phyloP scores from a whole-genome alignment of 2,113 vertebrate species.

The Muntiacus reevesi region DNA sequence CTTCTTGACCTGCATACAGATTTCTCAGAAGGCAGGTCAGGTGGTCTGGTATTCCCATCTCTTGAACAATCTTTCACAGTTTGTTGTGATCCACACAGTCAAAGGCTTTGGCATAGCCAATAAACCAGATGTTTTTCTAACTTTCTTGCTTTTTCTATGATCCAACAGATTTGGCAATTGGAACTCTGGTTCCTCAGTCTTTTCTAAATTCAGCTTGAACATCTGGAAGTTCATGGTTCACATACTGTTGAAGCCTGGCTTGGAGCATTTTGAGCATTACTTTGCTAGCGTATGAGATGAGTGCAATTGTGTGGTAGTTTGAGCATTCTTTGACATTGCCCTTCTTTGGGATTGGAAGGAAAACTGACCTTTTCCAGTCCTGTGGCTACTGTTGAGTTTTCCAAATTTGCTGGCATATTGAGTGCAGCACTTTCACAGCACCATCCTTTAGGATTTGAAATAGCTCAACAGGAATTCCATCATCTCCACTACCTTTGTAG shows the following conservation, averaged over 20 bases:
- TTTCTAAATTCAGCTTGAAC: background rate
- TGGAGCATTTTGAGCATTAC: background rate
- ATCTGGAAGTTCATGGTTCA: background rate
- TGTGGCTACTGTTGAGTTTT: background rate
- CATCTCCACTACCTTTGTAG: background rate
- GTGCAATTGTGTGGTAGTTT: background rate
- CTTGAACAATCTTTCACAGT: background rate
- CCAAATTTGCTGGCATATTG: background rate
- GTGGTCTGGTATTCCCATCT: background rate
- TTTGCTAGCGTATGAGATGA: background rate
- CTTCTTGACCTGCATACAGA: background rate
- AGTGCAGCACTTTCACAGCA: background rate
- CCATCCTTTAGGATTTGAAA: background rate
- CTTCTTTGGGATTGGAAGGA: background rate
- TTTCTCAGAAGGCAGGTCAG: background rate
- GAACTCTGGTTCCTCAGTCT: background rate
- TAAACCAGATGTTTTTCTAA: background rate
- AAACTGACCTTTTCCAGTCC: background rate
- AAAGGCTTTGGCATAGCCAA: background rate
- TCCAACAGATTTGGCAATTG: background rate
- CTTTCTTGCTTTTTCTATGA: background rate
- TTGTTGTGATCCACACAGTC: background rate
- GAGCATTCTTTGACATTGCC: background rate
- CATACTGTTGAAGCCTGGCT: background rate
- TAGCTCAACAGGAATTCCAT: background rate